Evolutionary conservation across 2,113 vertebrate species (phyloP), one percentile per base, ranked within the genome.

Genomic region (Alethe castanea): DNA sequence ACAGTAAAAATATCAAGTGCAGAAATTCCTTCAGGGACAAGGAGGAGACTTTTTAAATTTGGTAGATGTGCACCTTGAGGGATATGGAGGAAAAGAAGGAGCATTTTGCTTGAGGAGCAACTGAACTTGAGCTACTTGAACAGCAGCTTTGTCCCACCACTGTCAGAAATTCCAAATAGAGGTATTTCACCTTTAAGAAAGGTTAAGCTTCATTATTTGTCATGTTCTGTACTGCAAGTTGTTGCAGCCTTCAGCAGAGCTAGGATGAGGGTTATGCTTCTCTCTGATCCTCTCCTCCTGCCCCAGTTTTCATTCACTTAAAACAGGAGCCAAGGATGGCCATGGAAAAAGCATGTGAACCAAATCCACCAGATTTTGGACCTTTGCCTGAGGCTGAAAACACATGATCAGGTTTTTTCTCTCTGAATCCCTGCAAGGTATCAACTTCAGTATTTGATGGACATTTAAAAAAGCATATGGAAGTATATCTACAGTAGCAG

Each of bases 91-190:
- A 69, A 54, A 31, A 73, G 15, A 8, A 62, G 8, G 4, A 57
- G 6, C 14, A 53, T 19, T 40, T 80, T 1, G 1, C 47, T 29
- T 0, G 0, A 77, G 48, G 35, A 95, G n/a, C 19, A 42, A 10
- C 20, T 29, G 13, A 71, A 48, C 38, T 44, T 35, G 33, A 90
- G 62, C 52, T 42, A 14, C 2, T 6, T 66, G 79, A 71, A 65
- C 16, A 38, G 8, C 5, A 77, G 17, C 23, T 23, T 52, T 31
- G 11, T 60, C 29, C 35, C 11, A 45, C 11, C 24, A 14, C 36
- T 24, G 38, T 28, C 64, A 81, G 45, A 77, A 94, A 77, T 47
- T 66, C 44, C 79, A 57, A 6, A 52, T 0, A 38, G 5, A 73
- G 15, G 10, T n/a, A 42, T 53, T 79, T 60, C 64, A 42, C 60